Conservation (phyloP, 1,140 invertebrate genomes). For the Scylla paramamosain region DNA sequence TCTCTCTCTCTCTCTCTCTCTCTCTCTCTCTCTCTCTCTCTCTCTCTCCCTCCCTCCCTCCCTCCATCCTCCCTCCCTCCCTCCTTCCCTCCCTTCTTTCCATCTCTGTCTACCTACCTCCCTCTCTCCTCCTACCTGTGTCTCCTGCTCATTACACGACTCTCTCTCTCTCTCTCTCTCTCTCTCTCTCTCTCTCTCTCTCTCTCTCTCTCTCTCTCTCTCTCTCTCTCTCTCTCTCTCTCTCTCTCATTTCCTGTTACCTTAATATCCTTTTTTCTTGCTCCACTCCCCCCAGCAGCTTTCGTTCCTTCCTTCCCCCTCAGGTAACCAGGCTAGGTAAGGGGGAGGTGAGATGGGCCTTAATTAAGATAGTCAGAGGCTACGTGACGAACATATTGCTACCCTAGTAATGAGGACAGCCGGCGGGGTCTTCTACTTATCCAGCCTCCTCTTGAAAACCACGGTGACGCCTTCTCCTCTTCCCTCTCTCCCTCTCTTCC, state of each 20-base stretch:
- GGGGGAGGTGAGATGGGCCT: neutral
- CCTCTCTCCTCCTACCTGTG: neutral
- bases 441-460: neutral
- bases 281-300: no score
- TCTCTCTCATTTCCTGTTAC: conserved; percentile 28
- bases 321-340: neutral
- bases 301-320: neutral
- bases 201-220: neutral
- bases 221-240: conserved; percentile 50
- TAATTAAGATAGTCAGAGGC: neutral
- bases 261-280: neutral
- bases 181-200: neutral
- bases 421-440: neutral
- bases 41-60: neutral
- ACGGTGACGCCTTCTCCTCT: neutral
- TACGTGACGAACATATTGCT: neutral
- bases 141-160: neutral
- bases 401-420: neutral
- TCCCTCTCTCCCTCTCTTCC: conserved; percentile 29
- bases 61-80: neutral
- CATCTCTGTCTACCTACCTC: neutral
- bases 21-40: neutral
- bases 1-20: neutral
- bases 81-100: neutral
- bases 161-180: neutral